phyloP scores from a whole-genome alignment of 2,113 vertebrate genomes.

The Gobius niger region DNA sequence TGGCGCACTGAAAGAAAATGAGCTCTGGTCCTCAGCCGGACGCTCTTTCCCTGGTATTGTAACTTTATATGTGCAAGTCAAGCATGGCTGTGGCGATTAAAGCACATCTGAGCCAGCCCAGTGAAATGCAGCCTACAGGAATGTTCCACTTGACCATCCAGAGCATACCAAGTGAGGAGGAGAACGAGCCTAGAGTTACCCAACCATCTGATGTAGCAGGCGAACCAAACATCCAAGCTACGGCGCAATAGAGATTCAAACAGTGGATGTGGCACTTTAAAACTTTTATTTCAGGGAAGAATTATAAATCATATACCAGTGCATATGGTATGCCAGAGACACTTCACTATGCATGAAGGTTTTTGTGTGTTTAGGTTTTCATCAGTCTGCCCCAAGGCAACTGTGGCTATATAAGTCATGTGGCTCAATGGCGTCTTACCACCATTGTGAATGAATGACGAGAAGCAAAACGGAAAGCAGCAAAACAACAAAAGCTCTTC shows the following conservation, averaged over 20 bases:
- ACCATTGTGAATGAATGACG: too few species aligned
- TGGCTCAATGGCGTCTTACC: too few species aligned
- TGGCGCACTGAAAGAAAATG: conserved; percentile 41
- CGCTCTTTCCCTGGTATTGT: conserved; percentile 51
- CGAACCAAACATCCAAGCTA: conserved; percentile 58
- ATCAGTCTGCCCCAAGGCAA: too few species aligned
- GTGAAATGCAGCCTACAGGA: conserved; percentile 68
- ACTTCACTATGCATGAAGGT: too few species aligned
- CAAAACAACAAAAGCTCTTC: too few species aligned
- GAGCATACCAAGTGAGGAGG: conserved; percentile 68
- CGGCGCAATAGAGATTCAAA: conserved; percentile 54
- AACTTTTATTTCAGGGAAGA: too few species aligned
- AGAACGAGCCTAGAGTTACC: conserved; percentile 51
- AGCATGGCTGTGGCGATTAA: conserved; percentile 71
- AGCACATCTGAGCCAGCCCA: conserved; percentile 64
- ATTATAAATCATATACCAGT: too few species aligned
- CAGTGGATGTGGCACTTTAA: not conserved
- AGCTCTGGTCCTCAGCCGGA: conserved; percentile 28
- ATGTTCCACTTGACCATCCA: conserved; percentile 78
- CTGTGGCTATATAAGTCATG: too few species aligned
- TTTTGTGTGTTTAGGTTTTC: too few species aligned
- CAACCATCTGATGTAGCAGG: conserved; percentile 56
- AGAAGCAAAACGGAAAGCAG: too few species aligned
- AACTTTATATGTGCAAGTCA: conserved; percentile 64
- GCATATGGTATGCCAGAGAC: too few species aligned